Evolutionary conservation across 2,888 invertebrate species (phyloP).

Genomic region (Ophion slaviceki): DNA sequence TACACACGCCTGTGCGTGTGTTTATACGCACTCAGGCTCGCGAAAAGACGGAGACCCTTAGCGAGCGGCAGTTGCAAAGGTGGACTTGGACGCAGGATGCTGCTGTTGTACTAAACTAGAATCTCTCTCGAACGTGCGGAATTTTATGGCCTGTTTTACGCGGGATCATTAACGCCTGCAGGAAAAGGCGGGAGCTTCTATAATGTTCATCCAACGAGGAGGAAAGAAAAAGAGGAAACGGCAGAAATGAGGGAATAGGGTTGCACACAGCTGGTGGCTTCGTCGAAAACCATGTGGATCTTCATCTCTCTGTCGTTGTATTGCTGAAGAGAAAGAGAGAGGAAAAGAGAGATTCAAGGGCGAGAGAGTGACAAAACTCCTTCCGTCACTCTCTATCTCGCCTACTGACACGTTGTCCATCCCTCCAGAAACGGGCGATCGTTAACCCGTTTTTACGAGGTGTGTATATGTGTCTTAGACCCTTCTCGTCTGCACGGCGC

Average conservation of each 20-base stretch:
- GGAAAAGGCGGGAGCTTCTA: constrained; percentile 21
- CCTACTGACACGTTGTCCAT: constrained; percentile 4
- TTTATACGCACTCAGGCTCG: not conserved
- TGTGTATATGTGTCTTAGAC: constrained; percentile 40
- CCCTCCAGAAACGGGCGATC: constrained; percentile 45
- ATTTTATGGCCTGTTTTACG: constrained; percentile 74
- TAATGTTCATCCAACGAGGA: constrained; percentile 24
- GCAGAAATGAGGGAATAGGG: constrained; percentile 34
- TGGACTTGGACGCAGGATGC: not conserved
- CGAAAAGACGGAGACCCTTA: constrained; percentile 1
- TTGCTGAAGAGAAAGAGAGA: too few relatives aligned
- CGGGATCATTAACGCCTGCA: constrained; percentile 72
- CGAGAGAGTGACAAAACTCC: too few relatives aligned
- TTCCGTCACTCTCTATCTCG: not conserved
- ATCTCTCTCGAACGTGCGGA: constrained; percentile 68
- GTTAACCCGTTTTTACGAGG: constrained; percentile 55
- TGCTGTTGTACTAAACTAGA: constrained; percentile 10
- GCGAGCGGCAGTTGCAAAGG: constrained; percentile 46
- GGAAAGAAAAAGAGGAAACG: constrained; percentile 32
- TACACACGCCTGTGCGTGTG: too few relatives aligned
- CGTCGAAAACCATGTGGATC: constrained; percentile 51
- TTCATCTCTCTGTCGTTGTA: constrained; percentile 7
- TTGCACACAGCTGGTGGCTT: constrained; percentile 53
- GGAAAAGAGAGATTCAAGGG: too few relatives aligned
- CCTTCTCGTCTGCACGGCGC: constrained; percentile 11